phyloP scores from a whole-genome alignment of 2,113 vertebrate species.

The Maccullochella peelii region DNA sequence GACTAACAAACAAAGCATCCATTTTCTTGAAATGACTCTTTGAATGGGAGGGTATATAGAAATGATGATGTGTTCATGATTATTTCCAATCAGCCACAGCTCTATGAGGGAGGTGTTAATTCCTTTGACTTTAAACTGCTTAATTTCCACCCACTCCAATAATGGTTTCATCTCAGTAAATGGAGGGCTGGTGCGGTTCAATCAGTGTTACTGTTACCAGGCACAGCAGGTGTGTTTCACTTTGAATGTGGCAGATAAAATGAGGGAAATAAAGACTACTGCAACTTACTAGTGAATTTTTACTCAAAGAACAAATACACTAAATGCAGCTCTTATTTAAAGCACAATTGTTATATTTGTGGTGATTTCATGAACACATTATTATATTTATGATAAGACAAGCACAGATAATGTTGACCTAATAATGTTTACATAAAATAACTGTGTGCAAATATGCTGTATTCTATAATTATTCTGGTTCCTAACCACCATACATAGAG shows the following conservation, averaged over 20 bases:
- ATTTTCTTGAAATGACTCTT: slow-evolving; percentile 10
- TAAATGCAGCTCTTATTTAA: not conserved
- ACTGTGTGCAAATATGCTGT: too few species aligned
- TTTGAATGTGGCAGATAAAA: slow-evolving; percentile 9
- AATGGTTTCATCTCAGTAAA: slow-evolving; percentile 64
- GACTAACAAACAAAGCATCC: not conserved
- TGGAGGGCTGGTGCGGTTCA: slow-evolving; percentile 40
- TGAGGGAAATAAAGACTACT: not conserved
- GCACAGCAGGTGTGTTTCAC: slow-evolving; percentile 33
- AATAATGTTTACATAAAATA: not conserved
- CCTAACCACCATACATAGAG: too few species aligned
- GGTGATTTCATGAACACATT: not conserved
- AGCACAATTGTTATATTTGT: too few species aligned
- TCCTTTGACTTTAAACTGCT: slow-evolving; percentile 66
- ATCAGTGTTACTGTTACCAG: slow-evolving; percentile 28
- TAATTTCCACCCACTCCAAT: slow-evolving; percentile 64
- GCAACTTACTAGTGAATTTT: not conserved
- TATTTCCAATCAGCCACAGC: slow-evolving; percentile 46
- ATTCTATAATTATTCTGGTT: too few species aligned
- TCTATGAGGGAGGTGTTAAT: slow-evolving; percentile 49
- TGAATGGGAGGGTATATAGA: slow-evolving; percentile 1
- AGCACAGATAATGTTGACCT: not conserved
- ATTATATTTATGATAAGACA: not conserved
- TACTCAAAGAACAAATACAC: not conserved
- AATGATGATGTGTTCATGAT: slow-evolving; percentile 1